phyloP scores from a whole-genome alignment of 1,140 invertebrate species.

The Adoxophyes honmai region DNA sequence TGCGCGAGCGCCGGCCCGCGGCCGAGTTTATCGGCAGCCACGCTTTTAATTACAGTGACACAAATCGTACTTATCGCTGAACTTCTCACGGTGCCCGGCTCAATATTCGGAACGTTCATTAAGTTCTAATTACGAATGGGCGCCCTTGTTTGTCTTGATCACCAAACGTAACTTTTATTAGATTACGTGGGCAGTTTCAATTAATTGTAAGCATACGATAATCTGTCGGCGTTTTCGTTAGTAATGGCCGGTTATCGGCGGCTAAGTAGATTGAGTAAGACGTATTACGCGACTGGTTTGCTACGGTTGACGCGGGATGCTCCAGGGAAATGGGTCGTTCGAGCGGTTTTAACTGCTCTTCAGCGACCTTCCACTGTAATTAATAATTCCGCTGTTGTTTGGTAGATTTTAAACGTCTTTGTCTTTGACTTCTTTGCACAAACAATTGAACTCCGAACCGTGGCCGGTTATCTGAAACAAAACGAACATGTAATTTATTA shows the following conservation, averaged over 20 bases:
- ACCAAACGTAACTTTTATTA: constrained; percentile 74
- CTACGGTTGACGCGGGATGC: constrained; percentile 39
- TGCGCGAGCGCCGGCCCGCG: constrained; percentile 56
- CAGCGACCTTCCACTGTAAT: not conserved
- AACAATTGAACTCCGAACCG: too few relatives aligned
- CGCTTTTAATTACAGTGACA: constrained; percentile 75
- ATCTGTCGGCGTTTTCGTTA: constrained; percentile 65
- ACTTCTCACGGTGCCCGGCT: constrained; percentile 72
- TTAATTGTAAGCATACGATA: constrained; percentile 67
- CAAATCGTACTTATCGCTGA: constrained; percentile 70
- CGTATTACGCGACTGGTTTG: constrained; percentile 54
- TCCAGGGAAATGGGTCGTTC: constrained; percentile 32
- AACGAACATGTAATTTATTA: too few relatives aligned
- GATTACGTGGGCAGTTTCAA: constrained; percentile 76
- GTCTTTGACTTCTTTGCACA: too few relatives aligned
- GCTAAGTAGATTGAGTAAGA: constrained; percentile 64
- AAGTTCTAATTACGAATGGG: constrained; percentile 75
- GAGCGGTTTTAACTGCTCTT: constrained; percentile 32
- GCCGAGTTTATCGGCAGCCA: constrained; percentile 66
- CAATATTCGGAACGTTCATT: constrained; percentile 74
- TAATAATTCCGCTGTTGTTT: not conserved
- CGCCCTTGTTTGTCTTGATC: constrained; percentile 74
- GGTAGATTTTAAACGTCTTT: not conserved
- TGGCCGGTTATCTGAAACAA: too few relatives aligned
- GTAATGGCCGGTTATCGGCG: constrained; percentile 68